Evolutionary conservation across 2,888 invertebrate species (phyloP).

Genomic region (Hipparchia sbordonii): DNA sequence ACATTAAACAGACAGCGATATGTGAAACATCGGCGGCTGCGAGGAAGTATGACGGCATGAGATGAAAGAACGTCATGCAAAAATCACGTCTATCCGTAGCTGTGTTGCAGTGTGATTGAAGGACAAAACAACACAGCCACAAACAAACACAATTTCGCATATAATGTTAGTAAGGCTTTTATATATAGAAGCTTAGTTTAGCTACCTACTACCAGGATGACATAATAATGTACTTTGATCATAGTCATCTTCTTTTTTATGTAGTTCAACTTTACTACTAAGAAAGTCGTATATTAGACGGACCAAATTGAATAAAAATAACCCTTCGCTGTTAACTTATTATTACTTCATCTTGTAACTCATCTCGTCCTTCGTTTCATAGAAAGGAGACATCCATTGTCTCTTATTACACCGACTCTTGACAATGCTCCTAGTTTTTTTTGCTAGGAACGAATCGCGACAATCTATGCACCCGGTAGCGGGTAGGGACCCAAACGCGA

Average conservation of each 20-base stretch:
- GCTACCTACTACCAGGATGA: background rate
- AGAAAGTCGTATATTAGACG: background rate
- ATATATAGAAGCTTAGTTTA: background rate
- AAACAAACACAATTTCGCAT: background rate
- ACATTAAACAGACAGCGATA: too few species aligned
- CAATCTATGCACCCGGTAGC: slow-evolving; percentile 29
- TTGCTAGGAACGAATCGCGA: slow-evolving; percentile 21
- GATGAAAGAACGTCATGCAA: too few species aligned
- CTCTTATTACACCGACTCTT: background rate
- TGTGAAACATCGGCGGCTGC: too few species aligned
- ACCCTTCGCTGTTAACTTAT: background rate
- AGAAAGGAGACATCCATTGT: background rate
- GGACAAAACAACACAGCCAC: too few species aligned
- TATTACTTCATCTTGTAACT: slow-evolving; percentile 5
- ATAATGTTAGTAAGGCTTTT: background rate
- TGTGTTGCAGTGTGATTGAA: too few species aligned
- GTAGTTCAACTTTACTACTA: background rate
- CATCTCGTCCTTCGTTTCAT: slow-evolving; percentile 15
- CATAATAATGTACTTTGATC: too few species aligned
- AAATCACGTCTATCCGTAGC: too few species aligned
- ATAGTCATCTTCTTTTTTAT: too few species aligned
- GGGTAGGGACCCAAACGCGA: slow-evolving; percentile 2
- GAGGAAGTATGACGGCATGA: too few species aligned
- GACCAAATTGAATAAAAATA: background rate
- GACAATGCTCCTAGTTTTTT: slow-evolving; percentile 30